phyloP scores from a whole-genome alignment of 2,797 vertebrate species.

The Arctocebus calabarensis region DNA sequence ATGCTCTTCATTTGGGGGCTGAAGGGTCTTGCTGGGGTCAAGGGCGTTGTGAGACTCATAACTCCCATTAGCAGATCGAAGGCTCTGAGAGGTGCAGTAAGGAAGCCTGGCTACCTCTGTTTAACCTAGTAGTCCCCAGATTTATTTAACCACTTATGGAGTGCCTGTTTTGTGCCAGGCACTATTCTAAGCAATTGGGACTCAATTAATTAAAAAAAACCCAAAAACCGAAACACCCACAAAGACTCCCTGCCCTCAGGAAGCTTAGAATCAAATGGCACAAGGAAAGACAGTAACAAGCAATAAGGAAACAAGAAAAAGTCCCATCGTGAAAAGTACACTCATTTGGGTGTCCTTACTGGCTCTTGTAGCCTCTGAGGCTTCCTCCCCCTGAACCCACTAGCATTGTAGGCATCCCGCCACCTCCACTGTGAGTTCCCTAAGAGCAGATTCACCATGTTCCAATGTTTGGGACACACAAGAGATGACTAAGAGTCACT shows the following conservation, averaged over 20 bases:
- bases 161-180: neutral
- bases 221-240: too few relatives aligned
- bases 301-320: neutral
- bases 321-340: neutral
- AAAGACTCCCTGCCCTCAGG: neutral
- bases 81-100: neutral
- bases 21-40: neutral
- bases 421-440: neutral
- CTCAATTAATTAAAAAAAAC: neutral
- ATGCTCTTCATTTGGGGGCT: neutral
- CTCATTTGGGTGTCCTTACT: neutral
- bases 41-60: neutral
- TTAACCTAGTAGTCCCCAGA: neutral
- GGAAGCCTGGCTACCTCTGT: neutral
- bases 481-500: neutral
- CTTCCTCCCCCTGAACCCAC: neutral
- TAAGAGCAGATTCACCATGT: neutral
- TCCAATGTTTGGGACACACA: neutral
- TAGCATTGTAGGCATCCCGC: fast-evolving
- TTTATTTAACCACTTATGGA: neutral
- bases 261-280: neutral
- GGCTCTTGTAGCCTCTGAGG: neutral
- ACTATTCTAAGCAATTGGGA: neutral
- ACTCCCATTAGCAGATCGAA: neutral
- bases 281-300: neutral